phyloP scores from a whole-genome alignment of 2,888 invertebrate genomes.

The Yponomeuta sedellus region DNA sequence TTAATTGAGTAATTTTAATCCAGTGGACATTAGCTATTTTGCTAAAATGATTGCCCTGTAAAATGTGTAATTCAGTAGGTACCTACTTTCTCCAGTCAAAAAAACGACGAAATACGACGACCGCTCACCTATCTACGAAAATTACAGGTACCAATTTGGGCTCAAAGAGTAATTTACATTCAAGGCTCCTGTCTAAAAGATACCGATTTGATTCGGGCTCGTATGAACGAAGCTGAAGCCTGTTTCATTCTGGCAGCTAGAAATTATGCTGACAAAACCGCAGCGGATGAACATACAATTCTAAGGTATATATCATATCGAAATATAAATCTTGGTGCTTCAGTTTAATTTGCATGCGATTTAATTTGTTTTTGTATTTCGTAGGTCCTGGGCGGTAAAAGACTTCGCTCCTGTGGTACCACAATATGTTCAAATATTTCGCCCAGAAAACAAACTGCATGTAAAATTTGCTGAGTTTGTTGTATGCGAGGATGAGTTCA shows the following conservation, averaged over 20 bases:
- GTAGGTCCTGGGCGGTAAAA: constrained; percentile 97
- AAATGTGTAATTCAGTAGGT: no score
- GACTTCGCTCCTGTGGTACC: constrained; percentile 98
- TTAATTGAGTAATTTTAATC: no score
- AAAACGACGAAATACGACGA: no score
- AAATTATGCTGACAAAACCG: constrained; percentile 97
- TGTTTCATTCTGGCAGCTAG: constrained; percentile 97
- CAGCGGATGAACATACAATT: constrained; percentile 89
- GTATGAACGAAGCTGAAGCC: constrained; percentile 98
- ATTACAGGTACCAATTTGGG: constrained; percentile 94
- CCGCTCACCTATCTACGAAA: not conserved
- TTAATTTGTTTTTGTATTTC: not conserved
- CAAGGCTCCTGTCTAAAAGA: constrained; percentile 98
- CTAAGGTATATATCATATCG: constrained; percentile 55
- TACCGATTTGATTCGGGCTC: constrained; percentile 93
- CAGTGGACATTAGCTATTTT: no score
- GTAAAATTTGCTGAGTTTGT: constrained; percentile 99
- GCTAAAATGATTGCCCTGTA: no score
- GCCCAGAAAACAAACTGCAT: constrained; percentile 98
- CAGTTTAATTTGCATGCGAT: not conserved
- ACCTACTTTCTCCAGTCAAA: no score
- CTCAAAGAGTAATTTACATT: constrained; percentile 96
- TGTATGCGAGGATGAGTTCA: constrained; percentile 99
- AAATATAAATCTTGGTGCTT: not conserved
- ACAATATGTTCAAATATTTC: constrained; percentile 98